These are phyloP conservation scores for Drosophila nasuta DNA, from an alignment of 1,140 invertebrate species.

Conservation along the genomic window DNA sequence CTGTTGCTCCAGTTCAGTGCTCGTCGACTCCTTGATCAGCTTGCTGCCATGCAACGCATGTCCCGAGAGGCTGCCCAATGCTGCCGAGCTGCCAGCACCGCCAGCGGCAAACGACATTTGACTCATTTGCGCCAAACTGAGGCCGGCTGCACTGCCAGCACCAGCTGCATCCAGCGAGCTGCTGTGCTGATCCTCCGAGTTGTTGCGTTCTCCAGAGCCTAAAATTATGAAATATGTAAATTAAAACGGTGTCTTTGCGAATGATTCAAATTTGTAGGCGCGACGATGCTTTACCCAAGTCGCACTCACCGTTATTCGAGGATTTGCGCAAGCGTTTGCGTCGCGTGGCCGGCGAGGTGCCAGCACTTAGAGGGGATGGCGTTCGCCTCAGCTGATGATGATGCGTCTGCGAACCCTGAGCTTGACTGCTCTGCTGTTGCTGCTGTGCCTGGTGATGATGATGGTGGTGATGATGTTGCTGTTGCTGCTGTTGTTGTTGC, in stretches of 20 bases:
- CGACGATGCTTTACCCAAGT: constrained; percentile 77
- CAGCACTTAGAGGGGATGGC: constrained; percentile 79
- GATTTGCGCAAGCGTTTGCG: constrained; percentile 90
- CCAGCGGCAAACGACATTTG: constrained; percentile 79
- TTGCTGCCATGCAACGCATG: constrained; percentile 80
- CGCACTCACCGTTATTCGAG: constrained; percentile 86
- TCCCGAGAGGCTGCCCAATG: constrained; percentile 60
- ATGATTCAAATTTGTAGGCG: too few relatives aligned
- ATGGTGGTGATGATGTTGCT: constrained; percentile 72
- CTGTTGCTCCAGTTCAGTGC: constrained; percentile 74
- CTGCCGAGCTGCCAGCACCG: constrained; percentile 45
- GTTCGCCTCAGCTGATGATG: constrained; percentile 80
- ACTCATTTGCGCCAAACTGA: constrained; percentile 81
- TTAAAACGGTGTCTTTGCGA: background rate
- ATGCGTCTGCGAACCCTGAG: constrained; percentile 72
- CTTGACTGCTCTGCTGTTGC: constrained; percentile 67
- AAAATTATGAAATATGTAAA: background rate
- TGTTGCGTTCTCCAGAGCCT: constrained; percentile 87
- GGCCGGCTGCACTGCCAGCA: constrained; percentile 63
- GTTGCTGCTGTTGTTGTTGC: constrained; percentile 63
- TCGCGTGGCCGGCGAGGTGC: constrained; percentile 81
- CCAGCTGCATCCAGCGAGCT: constrained; percentile 74
- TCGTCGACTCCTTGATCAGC: constrained; percentile 77
- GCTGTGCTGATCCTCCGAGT: constrained; percentile 85
- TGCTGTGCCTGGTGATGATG: constrained; percentile 72